Evolutionary conservation across 1,140 invertebrate genomes (phyloP), one percentile per base, ranked within the genome.

Genomic region (Chrysomallon squamiferum): DNA sequence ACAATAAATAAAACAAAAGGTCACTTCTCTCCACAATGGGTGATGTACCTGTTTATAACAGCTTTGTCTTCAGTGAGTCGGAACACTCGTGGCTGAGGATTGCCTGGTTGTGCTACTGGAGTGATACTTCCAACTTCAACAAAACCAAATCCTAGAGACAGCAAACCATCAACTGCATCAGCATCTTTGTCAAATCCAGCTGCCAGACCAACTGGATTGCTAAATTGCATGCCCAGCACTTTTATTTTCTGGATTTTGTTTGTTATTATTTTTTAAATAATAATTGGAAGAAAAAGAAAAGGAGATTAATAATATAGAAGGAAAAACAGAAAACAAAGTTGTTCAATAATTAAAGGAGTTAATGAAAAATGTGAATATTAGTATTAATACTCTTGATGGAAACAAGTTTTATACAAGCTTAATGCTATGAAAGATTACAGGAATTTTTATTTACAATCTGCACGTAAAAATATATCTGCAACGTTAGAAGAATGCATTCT

Each of bases 171-270:
- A 1, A 98, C 88, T 29, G 93, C 95, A 88, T 98, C 94, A 11
- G 90, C 97, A 86, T 99, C 91, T 83, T 99, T 99, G 84, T 99
- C 97, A 88, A 98, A 99, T 3, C 97, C 97, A 68, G 97, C 97
- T 54, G 97, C 97, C 73, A 99, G 91, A 33, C 97, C 97, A 76
- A 99, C 80, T 0, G 96, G 96, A 87, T 97, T 98, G 65, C 87
- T 86, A 56, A 99, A 91, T 20, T 91, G 77, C 66, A 71, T 58
- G 5, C 89, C 88, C 78, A 93, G 92, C 33, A 97, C 85, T 52
- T 85, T 88, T 0, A 90, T 91, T 79, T 88, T 88, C 74, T 78
- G 43, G n/a, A n/a, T n/a, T n/a, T n/a, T n/a, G 87, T 86, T 94
- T 54, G 63, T 96, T 93, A 47, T 86, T 95, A 56, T 47, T 47